phyloP scores from a whole-genome alignment of 2,888 invertebrate species.

The Leptopilina syphax region DNA sequence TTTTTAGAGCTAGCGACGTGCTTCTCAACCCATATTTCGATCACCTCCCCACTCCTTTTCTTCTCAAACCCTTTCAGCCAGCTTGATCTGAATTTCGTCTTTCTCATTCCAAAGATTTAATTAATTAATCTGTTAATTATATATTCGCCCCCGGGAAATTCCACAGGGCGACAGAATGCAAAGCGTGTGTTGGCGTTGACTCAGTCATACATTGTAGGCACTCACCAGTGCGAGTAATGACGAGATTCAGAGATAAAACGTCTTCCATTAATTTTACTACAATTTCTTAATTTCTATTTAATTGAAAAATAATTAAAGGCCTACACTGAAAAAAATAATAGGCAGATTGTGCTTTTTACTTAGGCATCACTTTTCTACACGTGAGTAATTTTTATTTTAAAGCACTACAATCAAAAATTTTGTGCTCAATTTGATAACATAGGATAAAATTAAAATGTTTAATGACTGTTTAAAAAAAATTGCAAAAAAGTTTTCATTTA shows the following conservation, averaged over 20 bases:
- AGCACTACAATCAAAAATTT: too few species aligned
- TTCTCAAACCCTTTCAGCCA: neutral
- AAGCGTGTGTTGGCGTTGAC: constrained; percentile 34
- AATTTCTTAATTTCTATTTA: too few species aligned
- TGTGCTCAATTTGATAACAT: neutral
- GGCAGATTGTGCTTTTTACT: too few species aligned
- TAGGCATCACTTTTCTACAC: too few species aligned
- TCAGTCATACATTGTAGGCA: constrained; percentile 30
- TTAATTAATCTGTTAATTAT: constrained; percentile 64
- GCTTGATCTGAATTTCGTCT: constrained; percentile 47
- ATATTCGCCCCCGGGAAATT: constrained; percentile 61
- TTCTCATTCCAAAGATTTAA: constrained; percentile 53
- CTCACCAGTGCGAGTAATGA: constrained; percentile 20
- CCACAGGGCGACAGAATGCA: constrained; percentile 50
- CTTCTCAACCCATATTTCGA: neutral
- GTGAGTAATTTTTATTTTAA: too few species aligned
- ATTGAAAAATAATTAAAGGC: too few species aligned
- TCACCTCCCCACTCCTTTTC: neutral
- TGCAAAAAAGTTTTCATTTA: neutral
- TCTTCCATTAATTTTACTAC: neutral
- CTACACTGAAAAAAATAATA: too few species aligned
- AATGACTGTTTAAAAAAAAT: too few species aligned
- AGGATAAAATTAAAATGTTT: too few species aligned
- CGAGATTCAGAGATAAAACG: constrained; percentile 6
- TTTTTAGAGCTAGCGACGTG: constrained; percentile 13